These are phyloP conservation scores for Varecia variegata DNA, from an alignment of 2,797 vertebrate species.

Conservation along the genomic window DNA sequence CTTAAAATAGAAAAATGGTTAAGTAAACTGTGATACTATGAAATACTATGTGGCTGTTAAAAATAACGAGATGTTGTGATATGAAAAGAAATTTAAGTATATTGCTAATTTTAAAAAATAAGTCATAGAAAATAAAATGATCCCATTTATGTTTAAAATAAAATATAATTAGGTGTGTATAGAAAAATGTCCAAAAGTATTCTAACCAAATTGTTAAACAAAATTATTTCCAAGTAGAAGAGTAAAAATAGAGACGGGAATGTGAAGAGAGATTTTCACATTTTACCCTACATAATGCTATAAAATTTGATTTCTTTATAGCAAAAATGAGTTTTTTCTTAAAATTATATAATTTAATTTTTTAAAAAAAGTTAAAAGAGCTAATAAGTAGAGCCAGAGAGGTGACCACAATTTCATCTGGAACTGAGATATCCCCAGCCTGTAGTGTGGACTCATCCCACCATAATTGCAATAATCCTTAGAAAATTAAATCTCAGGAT, in stretches of 20 bases:
- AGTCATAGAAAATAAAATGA: not conserved
- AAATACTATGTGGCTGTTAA: not conserved
- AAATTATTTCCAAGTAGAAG: not conserved
- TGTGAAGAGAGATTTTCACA: not conserved
- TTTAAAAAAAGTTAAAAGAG: not conserved
- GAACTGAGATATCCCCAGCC: not conserved
- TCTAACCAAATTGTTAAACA: not conserved
- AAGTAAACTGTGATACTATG: not conserved
- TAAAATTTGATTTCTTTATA: not conserved
- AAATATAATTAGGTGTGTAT: not conserved
- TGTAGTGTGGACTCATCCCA: not conserved
- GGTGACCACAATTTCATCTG: not conserved
- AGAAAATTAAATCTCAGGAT: slow-evolving; percentile 2
- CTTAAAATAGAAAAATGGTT: not conserved
- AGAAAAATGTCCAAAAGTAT: not conserved
- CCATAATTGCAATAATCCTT: not conserved
- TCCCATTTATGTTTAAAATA: not conserved
- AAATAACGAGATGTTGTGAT: not conserved
- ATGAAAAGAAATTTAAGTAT: not conserved
- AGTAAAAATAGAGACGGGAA: not conserved
- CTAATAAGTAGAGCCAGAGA: not conserved
- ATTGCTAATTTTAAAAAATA: not conserved
- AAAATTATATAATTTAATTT: not conserved
- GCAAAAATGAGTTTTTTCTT: not conserved
- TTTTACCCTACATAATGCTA: not conserved